Base-by-base conservation (phyloP, 2,797 vertebrate species). In the Neostethus bicornis region DNA sequence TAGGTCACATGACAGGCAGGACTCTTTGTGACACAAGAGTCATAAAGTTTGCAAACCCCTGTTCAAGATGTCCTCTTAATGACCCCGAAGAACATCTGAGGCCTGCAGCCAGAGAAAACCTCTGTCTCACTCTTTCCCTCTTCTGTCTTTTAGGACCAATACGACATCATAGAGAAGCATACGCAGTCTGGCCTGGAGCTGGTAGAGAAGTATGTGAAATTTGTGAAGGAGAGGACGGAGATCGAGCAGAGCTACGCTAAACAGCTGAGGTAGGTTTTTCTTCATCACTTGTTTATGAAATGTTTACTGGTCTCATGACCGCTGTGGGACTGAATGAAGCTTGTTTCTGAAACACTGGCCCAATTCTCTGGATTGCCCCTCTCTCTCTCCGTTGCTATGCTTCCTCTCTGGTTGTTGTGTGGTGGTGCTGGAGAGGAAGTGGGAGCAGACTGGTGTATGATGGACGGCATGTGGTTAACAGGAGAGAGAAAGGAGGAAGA, bases 201-300 rank as follows among this genome's bases (percentile, higher is more conserved):
- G 86, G 87, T 95, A 84, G 95, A 96, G 77, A 94, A 93, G 87
- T 96, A 96, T 25, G 92, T 95, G 52, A 96, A 96, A 75, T 96
- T 96, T 81, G 95, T 95, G 45, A 95, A 94, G 85, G 95, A 96
- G 76, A 89, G 94, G 67, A 94, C 93, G 0, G 94, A 96, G 80
- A 92, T 96, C 5, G 95, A 96, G 61, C 94, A 94, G 72, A 90
- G 89, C 68, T 96, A 96, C 20, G 94, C 94, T 55, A 96, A 96
- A 73, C 95, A 96, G 77, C 83, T 96, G 70, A 91, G 95, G 95
- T 96, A 85, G 77, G 86, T 17, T 14, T 23, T 28, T 23, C 47
- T 26, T 26, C 37, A 54, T 50, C 41, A 10, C 24, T 28, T 80
- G 73, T 82, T 90, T 86, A 75, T 87, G 82, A 85, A 89, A 81